Evolutionary conservation across 2,888 invertebrate species (phyloP).

Genomic region (Platerodrilus igneus): DNA sequence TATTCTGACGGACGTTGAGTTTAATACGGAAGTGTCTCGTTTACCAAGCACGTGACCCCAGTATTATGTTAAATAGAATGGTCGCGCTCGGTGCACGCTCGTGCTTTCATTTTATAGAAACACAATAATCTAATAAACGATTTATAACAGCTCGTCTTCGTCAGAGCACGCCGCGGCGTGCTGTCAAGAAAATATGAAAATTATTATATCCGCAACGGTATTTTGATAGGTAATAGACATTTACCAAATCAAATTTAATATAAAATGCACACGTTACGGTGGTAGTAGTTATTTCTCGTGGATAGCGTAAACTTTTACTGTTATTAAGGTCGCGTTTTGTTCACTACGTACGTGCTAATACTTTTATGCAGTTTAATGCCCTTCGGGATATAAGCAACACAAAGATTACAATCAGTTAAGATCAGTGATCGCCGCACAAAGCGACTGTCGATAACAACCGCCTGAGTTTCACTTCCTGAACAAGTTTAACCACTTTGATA

Average conservation of each 20-base stretch:
- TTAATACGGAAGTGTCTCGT: slow-evolving; percentile 21
- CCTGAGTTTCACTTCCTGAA: slow-evolving; percentile 21
- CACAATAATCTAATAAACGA: slow-evolving; percentile 10
- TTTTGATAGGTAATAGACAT: too few species aligned
- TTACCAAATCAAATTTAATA: too few species aligned
- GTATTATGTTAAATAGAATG: slow-evolving; percentile 16
- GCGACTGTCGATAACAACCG: slow-evolving; percentile 18
- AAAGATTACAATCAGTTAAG: slow-evolving; percentile 18
- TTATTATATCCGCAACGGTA: too few species aligned
- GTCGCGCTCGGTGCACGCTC: slow-evolving; percentile 13
- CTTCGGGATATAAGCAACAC: slow-evolving; percentile 12
- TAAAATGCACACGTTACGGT: too few species aligned
- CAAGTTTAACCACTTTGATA: slow-evolving; percentile 19
- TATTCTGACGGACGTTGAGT: too few species aligned
- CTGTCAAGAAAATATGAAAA: too few species aligned
- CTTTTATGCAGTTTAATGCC: background rate
- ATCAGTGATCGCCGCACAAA: slow-evolving; percentile 23
- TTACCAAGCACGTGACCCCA: slow-evolving; percentile 16
- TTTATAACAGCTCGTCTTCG: slow-evolving; percentile 10
- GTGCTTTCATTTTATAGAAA: slow-evolving; percentile 12
- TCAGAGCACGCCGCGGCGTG: too few species aligned
- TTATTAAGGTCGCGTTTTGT: background rate
- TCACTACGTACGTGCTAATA: background rate
- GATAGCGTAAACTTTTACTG: too few species aligned
- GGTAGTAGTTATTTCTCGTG: too few species aligned